These are phyloP conservation scores for Andrena camellia DNA, from an alignment of 2,888 invertebrate species.

Conservation along the genomic window DNA sequence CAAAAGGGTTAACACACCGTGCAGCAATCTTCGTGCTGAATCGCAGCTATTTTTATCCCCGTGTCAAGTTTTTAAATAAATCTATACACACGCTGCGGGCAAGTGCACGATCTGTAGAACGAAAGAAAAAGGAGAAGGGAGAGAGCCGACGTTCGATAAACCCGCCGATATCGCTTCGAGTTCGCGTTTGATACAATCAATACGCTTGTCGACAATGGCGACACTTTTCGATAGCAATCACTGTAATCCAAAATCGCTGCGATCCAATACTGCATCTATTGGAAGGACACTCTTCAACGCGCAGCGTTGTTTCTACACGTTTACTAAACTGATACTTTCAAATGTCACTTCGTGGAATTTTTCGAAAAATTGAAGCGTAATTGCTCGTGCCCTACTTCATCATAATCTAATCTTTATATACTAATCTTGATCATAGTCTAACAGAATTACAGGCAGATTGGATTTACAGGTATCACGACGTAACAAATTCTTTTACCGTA, in stretches of 20 bases:
- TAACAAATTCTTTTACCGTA: slow-evolving; percentile 1
- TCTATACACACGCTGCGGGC: neutral
- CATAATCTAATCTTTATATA: no score
- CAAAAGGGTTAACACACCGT: slow-evolving; percentile 13
- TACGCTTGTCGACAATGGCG: slow-evolving; percentile 10
- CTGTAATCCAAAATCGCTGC: slow-evolving; percentile 76
- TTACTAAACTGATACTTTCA: no score
- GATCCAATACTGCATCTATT: slow-evolving; percentile 77
- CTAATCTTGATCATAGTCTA: no score
- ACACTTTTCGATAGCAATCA: slow-evolving; percentile 32
- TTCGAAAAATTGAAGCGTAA: no score
- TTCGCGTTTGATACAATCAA: slow-evolving; percentile 20
- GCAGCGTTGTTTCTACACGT: no score
- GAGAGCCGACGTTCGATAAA: slow-evolving; percentile 25
- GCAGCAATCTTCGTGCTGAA: slow-evolving; percentile 10
- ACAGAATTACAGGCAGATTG: no score
- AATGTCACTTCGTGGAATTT: no score
- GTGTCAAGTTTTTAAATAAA: slow-evolving; percentile 15
- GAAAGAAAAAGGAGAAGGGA: neutral
- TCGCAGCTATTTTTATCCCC: neutral
- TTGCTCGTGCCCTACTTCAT: no score
- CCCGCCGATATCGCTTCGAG: slow-evolving; percentile 6
- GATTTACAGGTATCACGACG: no score
- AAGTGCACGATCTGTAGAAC: neutral
- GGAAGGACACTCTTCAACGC: slow-evolving; percentile 26